These are phyloP conservation scores for Hipposideros larvatus DNA, from an alignment of 2,797 vertebrate species.

Conservation along the genomic window DNA sequence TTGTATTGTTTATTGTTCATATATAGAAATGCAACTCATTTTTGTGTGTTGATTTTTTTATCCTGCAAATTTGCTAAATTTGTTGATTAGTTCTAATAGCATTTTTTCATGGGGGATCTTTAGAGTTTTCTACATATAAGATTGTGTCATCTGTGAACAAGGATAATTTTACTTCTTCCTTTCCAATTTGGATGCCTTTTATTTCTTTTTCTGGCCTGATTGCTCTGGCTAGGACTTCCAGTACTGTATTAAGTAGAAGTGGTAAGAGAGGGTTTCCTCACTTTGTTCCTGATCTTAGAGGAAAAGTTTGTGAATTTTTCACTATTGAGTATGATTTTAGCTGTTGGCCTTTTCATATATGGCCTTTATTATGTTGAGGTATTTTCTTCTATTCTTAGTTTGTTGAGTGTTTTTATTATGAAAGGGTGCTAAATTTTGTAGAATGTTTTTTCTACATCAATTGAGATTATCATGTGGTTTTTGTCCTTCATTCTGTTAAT, in stretches of 20 bases:
- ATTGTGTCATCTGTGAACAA: not conserved
- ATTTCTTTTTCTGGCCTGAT: not conserved
- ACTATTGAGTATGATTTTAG: not conserved
- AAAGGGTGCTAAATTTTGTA: not conserved
- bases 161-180: not conserved
- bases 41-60: not conserved
- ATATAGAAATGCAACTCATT: not conserved
- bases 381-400: not conserved
- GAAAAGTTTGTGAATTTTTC: not conserved
- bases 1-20: not conserved
- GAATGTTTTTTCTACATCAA: not conserved
- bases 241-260: not conserved
- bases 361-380: not conserved
- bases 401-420: not conserved
- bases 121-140: not conserved
- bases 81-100: not conserved
- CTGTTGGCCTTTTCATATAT: not conserved
- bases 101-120: not conserved
- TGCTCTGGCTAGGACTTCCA: not conserved
- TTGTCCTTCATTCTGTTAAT: not conserved
- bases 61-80: not conserved
- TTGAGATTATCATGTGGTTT: not conserved
- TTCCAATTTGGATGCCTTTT: not conserved
- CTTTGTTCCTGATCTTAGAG: not conserved
- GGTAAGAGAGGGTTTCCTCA: not conserved